phyloP scores from a whole-genome alignment of 1,140 invertebrate species.

The Phocides pigmalion region DNA sequence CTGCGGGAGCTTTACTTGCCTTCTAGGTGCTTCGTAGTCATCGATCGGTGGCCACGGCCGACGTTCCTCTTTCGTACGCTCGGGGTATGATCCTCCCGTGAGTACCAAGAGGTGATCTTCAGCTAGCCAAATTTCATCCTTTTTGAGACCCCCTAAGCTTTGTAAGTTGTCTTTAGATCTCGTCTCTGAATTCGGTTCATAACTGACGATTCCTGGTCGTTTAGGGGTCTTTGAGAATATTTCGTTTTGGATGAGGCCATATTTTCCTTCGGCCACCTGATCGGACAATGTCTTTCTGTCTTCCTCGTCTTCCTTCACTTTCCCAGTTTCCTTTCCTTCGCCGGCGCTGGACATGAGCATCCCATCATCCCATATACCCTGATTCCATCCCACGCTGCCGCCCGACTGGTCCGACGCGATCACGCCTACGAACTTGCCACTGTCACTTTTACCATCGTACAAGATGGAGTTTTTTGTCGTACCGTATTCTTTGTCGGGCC shows the following conservation, averaged over 20 bases:
- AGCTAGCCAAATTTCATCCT: constrained; percentile 94
- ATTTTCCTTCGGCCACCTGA: constrained; percentile 94
- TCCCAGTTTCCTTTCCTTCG: constrained; percentile 84
- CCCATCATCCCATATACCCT: constrained; percentile 86
- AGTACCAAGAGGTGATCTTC: constrained; percentile 94
- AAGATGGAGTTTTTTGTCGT: constrained; percentile 74
- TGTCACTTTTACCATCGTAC: constrained; percentile 61
- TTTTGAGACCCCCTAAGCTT: constrained; percentile 91
- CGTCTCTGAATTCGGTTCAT: constrained; percentile 90
- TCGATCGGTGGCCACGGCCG: constrained; percentile 91
- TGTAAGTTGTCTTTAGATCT: constrained; percentile 89
- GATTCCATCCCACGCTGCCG: constrained; percentile 82
- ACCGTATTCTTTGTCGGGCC: constrained; percentile 68
- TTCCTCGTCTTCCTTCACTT: constrained; percentile 86
- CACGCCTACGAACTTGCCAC: constrained; percentile 76
- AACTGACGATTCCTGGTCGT: constrained; percentile 92
- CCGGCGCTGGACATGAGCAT: constrained; percentile 87
- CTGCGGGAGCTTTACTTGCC: constrained; percentile 90
- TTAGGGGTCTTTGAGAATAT: constrained; percentile 88
- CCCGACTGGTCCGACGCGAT: constrained; percentile 75
- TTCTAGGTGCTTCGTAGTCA: constrained; percentile 90
- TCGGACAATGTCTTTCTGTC: constrained; percentile 92
- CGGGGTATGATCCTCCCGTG: constrained; percentile 89
- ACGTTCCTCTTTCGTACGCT: constrained; percentile 74
- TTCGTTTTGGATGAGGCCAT: constrained; percentile 94